phyloP scores from a whole-genome alignment of 2,888 invertebrate species.

The Tanypteryx hageni region DNA sequence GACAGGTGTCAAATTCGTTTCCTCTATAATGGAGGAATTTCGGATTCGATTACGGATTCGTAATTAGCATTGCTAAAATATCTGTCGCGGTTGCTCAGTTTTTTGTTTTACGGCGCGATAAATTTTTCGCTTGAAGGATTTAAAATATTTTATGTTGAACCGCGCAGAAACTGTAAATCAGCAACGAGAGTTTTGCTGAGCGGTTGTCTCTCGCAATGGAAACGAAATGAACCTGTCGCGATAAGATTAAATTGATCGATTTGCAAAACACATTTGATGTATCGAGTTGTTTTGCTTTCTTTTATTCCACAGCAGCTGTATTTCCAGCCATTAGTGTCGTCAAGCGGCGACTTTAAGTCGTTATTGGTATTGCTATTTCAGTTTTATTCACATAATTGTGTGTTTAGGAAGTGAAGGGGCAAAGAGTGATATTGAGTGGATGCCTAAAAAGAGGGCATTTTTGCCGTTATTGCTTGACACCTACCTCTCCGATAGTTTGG shows the following conservation, averaged over 20 bases:
- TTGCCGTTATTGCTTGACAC: too few species aligned
- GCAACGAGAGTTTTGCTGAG: background rate
- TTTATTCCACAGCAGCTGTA: background rate
- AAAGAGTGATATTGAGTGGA: too few species aligned
- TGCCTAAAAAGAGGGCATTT: too few species aligned
- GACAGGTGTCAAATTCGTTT: too few species aligned
- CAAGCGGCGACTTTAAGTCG: too few species aligned
- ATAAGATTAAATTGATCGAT: background rate
- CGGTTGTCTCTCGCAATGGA: background rate
- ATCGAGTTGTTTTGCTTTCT: background rate
- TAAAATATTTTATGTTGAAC: conserved; percentile 4
- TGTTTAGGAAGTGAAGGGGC: too few species aligned
- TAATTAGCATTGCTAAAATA: background rate
- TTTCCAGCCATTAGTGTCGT: too few species aligned
- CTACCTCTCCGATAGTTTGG: too few species aligned
- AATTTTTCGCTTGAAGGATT: background rate
- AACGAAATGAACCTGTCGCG: background rate
- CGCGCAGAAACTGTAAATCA: background rate
- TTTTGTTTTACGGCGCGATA: background rate
- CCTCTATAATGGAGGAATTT: background rate
- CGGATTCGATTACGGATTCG: background rate
- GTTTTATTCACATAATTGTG: too few species aligned
- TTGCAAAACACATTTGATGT: background rate
- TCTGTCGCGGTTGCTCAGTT: background rate
- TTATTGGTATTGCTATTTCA: too few species aligned